A percentile compares a stretch with the other conserved stretches of the same genome.
These are phyloP conservation scores for Leuciscus idus DNA, from an alignment of 2,113 vertebrate genomes.

Conservation along the genomic window DNA sequence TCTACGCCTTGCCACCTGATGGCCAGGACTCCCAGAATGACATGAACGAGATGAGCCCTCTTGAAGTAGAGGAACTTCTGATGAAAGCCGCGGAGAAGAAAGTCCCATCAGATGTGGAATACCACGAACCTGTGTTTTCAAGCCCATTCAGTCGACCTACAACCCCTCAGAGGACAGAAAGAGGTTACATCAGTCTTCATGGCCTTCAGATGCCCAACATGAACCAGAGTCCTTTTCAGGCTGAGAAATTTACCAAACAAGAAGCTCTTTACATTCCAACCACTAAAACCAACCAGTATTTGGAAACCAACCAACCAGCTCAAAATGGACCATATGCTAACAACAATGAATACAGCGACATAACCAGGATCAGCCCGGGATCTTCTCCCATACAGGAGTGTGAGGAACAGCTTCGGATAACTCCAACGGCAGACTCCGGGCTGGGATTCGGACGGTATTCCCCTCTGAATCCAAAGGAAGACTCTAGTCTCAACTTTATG, in stretches of 20 bases:
- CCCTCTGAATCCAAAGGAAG: slow-evolving; percentile 68
- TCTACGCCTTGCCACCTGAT: slow-evolving; percentile 81
- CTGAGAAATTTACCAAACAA: slow-evolving; percentile 13
- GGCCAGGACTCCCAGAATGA: slow-evolving; percentile 66
- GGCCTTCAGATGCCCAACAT: slow-evolving; percentile 60
- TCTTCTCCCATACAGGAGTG: slow-evolving; percentile 57
- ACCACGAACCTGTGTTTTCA: slow-evolving; percentile 90
- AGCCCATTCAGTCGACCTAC: slow-evolving; percentile 79
- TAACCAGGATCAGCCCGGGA: slow-evolving; percentile 41
- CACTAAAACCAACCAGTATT: slow-evolving; percentile 5
- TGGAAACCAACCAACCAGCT: neutral
- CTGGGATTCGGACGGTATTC: slow-evolving; percentile 43
- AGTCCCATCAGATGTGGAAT: slow-evolving; percentile 81
- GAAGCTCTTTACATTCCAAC: slow-evolving; percentile 40
- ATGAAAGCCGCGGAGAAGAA: slow-evolving; percentile 85
- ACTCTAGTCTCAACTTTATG: slow-evolving; percentile 67
- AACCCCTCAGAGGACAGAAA: slow-evolving; percentile 72
- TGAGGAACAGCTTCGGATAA: slow-evolving; percentile 57
- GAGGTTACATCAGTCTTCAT: slow-evolving; percentile 67
- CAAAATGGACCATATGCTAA: slow-evolving; percentile 3
- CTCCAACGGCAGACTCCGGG: slow-evolving; percentile 53
- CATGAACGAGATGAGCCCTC: slow-evolving; percentile 78
- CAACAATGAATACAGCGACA: neutral
- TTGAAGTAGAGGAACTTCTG: slow-evolving; percentile 89
- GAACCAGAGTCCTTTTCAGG: slow-evolving; percentile 48